phyloP scores from a whole-genome alignment of 2,113 vertebrate genomes.

The Bungarus multicinctus region DNA sequence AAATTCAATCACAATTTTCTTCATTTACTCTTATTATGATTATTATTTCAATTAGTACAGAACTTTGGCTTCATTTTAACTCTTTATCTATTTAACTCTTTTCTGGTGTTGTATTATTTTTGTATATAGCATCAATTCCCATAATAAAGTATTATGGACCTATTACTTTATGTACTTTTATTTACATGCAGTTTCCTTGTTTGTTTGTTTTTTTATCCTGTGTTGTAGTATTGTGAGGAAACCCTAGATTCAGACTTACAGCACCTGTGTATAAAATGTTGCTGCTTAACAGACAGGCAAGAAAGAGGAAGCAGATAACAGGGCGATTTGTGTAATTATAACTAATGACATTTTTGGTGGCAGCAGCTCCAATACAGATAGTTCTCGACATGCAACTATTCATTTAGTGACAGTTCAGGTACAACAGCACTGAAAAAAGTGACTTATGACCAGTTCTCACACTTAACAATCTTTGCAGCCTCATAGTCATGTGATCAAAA shows the following conservation, averaged over 20 bases:
- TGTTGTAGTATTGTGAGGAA: neutral
- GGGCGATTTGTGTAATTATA: neutral
- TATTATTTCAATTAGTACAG: neutral
- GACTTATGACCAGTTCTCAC: no score
- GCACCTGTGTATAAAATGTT: neutral
- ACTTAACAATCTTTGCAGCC: no score
- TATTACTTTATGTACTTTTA: neutral
- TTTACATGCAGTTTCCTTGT: neutral
- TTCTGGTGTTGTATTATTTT: neutral
- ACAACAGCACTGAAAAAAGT: no score
- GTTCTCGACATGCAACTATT: no score
- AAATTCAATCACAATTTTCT: neutral
- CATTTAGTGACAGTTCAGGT: no score
- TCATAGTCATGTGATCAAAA: no score
- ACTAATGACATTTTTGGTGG: neutral
- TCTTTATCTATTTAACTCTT: neutral
- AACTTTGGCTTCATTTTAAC: neutral
- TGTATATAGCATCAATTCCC: neutral
- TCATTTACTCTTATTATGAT: neutral
- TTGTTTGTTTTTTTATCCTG: neutral
- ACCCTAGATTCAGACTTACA: neutral
- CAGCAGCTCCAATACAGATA: neutral
- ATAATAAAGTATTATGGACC: neutral
- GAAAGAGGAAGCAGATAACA: neutral
- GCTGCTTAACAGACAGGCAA: neutral